Evolutionary conservation across 1,140 invertebrate genomes (phyloP), one percentile per base, ranked within the genome.

Genomic region (Cydia splendana): DNA sequence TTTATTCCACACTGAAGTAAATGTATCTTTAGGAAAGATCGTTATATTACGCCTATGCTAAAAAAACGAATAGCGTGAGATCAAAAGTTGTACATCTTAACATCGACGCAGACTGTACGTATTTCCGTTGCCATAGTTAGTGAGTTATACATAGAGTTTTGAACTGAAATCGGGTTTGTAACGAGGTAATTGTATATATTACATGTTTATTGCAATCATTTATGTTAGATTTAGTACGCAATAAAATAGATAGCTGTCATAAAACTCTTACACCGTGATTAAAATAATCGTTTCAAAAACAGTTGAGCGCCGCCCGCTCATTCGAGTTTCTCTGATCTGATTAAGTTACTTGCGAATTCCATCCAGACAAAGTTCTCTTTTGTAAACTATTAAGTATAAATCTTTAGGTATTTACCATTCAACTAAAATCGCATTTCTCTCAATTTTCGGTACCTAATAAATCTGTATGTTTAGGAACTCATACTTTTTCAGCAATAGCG

Each of bases 251-350:
- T 42, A 71, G 67, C 67, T 24, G 67, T 71, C 67, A 71, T 71
- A 71, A 71, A 71, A 71, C 67, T 71, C 82, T 88, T 85, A 88
- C 78, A 85, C 78, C 78, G 80, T 84, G 85, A 90, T 91, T 90
- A 89, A 90, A 71, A 88, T 90, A 89, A 89, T 90, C 83, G 89
- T 89, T 90, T 85, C 87, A 88, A 90, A 90, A 81, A 86, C 80
- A 77, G 78, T 77, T 79, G 77, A 42, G 77, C 82, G 75, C 82
- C 77, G 75, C 69, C 75, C 76, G 79, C 51, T 51, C 74, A 75
- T 51, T 51, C 74, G 71, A 38, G 71, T 62, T 71, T 34, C 38
- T 62, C 67, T 71, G 30, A 71, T 71, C 67, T 71, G 67, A 71
- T 71, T 71, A 71, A 71, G 67, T 42, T 71, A 42, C 67, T 71